Base-by-base conservation (phyloP, 1,140 invertebrate species). In the Tachypleus tridentatus region DNA sequence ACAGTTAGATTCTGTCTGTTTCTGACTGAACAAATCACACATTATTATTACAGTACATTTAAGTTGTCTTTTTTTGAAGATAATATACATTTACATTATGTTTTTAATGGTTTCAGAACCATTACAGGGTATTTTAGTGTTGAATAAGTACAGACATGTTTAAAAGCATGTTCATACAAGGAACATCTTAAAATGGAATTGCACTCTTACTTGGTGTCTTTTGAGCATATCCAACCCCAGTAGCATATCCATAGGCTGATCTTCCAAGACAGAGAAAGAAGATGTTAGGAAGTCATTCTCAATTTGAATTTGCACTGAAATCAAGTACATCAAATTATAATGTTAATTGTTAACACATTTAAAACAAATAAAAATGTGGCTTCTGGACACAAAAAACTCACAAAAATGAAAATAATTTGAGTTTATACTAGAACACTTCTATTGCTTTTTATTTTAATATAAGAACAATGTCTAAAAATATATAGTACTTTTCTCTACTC, bases 201-300 rank as follows among this genome's bases (percentile, higher is more conserved):
- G 50, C 10, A 29, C n/a, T 56, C 52, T 11, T 76, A 88, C 86
- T 79, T 93, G 91, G 82, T 99, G 96, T 69, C 96, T 80, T 78
- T 93, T 95, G 0, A 99, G 79, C 93, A 98, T 98, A 74, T 99
- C 96, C 50, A 99, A 81, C 0, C 96, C 96, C 4, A 99, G 79
- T 29, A 99, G 78, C 92, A 99, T 97, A 73, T 99, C 96, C 93
- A 98, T 97, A 4, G 91, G 89, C 76, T 98, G 95, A 69, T 98
- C 89, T 76, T 97, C 90, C 47, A 99, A 79, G n/a, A 99, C 93
- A 49, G 92, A 95, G 78, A 99, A 99, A 4, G 94, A 97, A 3
- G 93, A 94, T 3, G 93, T 92, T 7, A 99, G 80, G 78, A 92
- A 94, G 74, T 93, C 91, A 69, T 87, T 86, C 69, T 90, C 92